Percentiles rank a stretch among this genome's conserved stretches.
These are phyloP conservation scores for Aphidius colemani DNA, from an alignment of 2,888 invertebrate genomes.

Conservation along the genomic window DNA sequence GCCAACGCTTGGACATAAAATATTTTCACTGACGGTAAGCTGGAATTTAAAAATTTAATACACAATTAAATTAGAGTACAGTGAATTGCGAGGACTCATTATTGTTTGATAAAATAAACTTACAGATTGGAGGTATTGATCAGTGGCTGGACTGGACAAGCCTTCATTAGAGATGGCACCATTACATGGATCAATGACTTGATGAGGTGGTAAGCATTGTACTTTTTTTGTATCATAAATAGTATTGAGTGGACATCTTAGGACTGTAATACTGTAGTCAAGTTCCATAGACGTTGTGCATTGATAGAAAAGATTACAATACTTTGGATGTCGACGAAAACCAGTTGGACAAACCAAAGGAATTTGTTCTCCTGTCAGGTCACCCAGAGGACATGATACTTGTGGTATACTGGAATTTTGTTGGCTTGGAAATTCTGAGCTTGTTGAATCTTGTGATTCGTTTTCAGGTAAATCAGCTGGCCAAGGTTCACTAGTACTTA, in stretches of 20 bases:
- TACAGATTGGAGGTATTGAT: slow-evolving; percentile 64
- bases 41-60: slow-evolving; percentile 54
- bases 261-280: slow-evolving; percentile 70
- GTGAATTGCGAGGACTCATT: too few relatives aligned
- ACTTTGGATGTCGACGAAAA: slow-evolving; percentile 77
- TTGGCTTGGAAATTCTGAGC: not conserved
- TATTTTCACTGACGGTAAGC: slow-evolving; percentile 65
- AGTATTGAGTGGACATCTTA: slow-evolving; percentile 76
- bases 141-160: slow-evolving; percentile 62
- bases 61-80: slow-evolving; percentile 45
- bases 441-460: not conserved
- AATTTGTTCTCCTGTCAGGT: slow-evolving; percentile 69
- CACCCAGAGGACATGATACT: slow-evolving; percentile 29
- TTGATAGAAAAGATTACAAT: slow-evolving; percentile 81
- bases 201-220: slow-evolving; percentile 70
- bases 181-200: slow-evolving; percentile 63
- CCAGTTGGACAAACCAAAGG: slow-evolving; percentile 80
- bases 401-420: not conserved
- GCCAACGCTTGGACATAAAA: slow-evolving; percentile 70
- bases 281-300: slow-evolving; percentile 70
- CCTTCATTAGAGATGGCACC: slow-evolving; percentile 64
- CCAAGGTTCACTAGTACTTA: not conserved
- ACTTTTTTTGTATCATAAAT: slow-evolving; percentile 72
- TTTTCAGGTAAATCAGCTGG: not conserved
- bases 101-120: slow-evolving; percentile 43